Evolutionary conservation across 2,113 vertebrate genomes (phyloP).

Genomic region (Hippocampus abdominalis): DNA sequence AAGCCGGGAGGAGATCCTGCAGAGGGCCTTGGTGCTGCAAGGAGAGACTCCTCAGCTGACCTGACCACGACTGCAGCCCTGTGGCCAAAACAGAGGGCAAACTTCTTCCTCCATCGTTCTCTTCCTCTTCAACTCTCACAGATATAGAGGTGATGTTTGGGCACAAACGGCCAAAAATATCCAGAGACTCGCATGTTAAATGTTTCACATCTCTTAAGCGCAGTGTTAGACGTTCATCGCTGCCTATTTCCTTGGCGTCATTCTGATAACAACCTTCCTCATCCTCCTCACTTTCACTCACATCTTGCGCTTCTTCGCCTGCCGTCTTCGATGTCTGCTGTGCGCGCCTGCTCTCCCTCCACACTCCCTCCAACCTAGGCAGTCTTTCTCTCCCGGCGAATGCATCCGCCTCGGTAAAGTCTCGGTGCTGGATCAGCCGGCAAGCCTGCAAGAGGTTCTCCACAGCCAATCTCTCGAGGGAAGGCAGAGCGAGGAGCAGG

Average conservation of each 20-base stretch:
- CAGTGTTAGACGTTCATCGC: conserved; percentile 37
- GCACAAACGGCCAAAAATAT: conserved; percentile 54
- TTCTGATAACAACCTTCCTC: background rate
- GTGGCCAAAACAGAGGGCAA: conserved; percentile 32
- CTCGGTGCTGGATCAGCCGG: conserved; percentile 43
- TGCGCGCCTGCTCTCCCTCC: conserved; percentile 32
- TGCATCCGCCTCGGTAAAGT: conserved; percentile 42
- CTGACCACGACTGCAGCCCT: conserved; percentile 52
- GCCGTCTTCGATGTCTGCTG: background rate
- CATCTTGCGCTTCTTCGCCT: conserved; percentile 9
- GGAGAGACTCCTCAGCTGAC: conserved; percentile 57
- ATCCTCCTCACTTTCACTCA: conserved; percentile 25
- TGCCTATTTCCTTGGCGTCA: background rate
- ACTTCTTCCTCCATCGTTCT: conserved; percentile 6
- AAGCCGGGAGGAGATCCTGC: conserved; percentile 46
- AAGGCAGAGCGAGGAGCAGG: conserved; percentile 65
- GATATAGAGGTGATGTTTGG: conserved; percentile 59
- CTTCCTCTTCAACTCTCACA: conserved; percentile 37
- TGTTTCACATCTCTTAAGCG: conserved; percentile 53
- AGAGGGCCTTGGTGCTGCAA: conserved; percentile 52
- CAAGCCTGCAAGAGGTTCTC: conserved; percentile 64
- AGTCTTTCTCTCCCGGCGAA: conserved; percentile 52
- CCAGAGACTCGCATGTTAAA: conserved; percentile 48
- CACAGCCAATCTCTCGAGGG: conserved; percentile 58
- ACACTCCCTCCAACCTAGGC: conserved; percentile 52